phyloP scores from a whole-genome alignment of 1,140 invertebrate genomes.

The Andricus grossulariae region DNA sequence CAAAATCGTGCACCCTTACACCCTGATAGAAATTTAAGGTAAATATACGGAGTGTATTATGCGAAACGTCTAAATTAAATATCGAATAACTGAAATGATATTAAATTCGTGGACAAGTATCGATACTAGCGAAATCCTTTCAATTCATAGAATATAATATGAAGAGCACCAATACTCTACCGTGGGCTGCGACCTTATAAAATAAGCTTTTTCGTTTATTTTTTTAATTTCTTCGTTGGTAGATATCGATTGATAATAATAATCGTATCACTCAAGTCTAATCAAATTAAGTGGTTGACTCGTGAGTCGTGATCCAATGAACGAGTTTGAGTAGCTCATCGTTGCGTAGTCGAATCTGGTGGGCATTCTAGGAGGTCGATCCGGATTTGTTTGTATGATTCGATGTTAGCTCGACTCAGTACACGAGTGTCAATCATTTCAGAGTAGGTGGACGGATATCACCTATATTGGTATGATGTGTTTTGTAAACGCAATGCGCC shows the following conservation, averaged over 20 bases:
- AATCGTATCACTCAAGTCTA: slow-evolving; percentile 8
- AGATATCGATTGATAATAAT: background rate
- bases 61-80: no score
- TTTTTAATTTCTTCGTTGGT: no score
- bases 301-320: background rate
- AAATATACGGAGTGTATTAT: no score
- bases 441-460: slow-evolving; percentile 8
- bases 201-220: no score
- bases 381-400: slow-evolving; percentile 10
- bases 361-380: background rate
- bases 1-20: no score
- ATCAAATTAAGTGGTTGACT: background rate
- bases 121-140: no score
- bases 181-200: no score
- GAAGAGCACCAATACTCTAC: no score
- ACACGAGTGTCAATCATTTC: slow-evolving; percentile 25
- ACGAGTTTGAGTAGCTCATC: slow-evolving; percentile 17
- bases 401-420: slow-evolving; percentile 20
- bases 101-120: no score
- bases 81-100: background rate
- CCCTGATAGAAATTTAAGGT: no score
- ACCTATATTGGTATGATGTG: background rate
- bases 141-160: no score
- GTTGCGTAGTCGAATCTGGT: slow-evolving; percentile 2
- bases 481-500: background rate